Percentiles rank a stretch among this genome's conserved stretches.
These are phyloP conservation scores for Pteropus rufus DNA, from an alignment of 2,797 vertebrate genomes.

Conservation along the genomic window DNA sequence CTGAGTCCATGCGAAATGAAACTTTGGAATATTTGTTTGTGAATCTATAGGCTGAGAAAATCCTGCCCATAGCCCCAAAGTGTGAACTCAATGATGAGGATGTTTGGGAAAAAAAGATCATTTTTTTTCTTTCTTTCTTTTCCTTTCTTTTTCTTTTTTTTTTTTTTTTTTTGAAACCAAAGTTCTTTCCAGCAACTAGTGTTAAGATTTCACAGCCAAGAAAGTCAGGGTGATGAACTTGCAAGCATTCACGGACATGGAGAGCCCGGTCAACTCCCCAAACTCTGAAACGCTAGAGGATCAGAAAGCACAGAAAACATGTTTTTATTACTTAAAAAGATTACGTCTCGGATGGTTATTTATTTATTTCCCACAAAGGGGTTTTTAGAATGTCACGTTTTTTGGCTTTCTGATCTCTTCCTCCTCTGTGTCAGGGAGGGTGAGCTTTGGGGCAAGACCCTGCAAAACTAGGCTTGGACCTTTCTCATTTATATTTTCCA, in stretches of 20 bases:
- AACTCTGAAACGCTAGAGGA: conserved; percentile 52
- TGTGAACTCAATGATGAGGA: conserved; percentile 3
- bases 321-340: conserved; percentile 74
- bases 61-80: neutral
- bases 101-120: conserved; percentile 38
- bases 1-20: neutral
- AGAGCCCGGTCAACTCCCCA: conserved; percentile 30
- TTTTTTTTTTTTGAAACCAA: conserved; percentile 43
- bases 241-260: conserved; percentile 43
- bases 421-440: neutral
- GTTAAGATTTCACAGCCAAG: conserved; percentile 70
- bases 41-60: neutral
- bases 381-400: conserved; percentile 8
- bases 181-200: conserved; percentile 49
- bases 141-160: conserved; percentile 57
- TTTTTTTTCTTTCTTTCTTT: conserved; percentile 54
- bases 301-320: conserved; percentile 65
- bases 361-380: conserved; percentile 39
- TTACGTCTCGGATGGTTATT: conserved; percentile 35
- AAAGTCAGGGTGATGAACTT: conserved; percentile 61
- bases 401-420: neutral
- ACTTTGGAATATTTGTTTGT: neutral
- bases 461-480: neutral
- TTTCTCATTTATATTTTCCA: neutral
- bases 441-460: neutral